Base-by-base conservation (phyloP, 2,113 vertebrate genomes). In the Ochotona princeps region DNA sequence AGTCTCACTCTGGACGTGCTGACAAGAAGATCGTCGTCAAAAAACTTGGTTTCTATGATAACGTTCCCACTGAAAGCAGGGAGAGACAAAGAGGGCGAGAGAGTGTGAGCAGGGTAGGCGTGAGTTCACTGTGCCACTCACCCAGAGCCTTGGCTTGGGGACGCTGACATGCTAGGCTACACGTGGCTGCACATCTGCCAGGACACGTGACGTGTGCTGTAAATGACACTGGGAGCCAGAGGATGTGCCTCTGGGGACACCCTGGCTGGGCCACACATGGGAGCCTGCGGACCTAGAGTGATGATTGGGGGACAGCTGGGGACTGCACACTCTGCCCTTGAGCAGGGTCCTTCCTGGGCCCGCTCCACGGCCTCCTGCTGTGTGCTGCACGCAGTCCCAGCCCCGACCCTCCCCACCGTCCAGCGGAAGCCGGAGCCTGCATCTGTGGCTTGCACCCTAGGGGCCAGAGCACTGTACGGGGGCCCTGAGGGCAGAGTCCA, bases 11-110 rank as follows among this genome's bases (percentile, higher is more conserved):
- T 99, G 96, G 99, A 99, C 94, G 99, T 99, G 98, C 99, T 99
- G 98, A 99, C 99, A 0, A 99, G 99, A 97, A 99, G 99, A 60
- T 99, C 99, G 8, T 99, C 99, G 23, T 99, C 99, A 90, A 98
- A 99, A 98, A 99, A 99, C 98, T 99, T 99, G 90, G 99, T 99
- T 98, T 99, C 99, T 98, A 99, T 99, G 97, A 99, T 99, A 96
- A 99, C 99, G 78, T 99, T 99, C 85, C 99, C 99, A 80, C 99
- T 99, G 98, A 7, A 96, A 94, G 93, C 65, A 96, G 72, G 95
- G 65, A 97, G 83, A 92, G 21, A n/a, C n/a, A 60, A 67, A 96
- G 66, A 96, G 83, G 73, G 95, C 32, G 20, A 0, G 2, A 96
- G 49, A 69, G 65, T 12, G 30, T 57, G 79, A 0, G 0, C 7